phyloP scores from a whole-genome alignment of 2,113 vertebrate species.

The Anhinga rufa region DNA sequence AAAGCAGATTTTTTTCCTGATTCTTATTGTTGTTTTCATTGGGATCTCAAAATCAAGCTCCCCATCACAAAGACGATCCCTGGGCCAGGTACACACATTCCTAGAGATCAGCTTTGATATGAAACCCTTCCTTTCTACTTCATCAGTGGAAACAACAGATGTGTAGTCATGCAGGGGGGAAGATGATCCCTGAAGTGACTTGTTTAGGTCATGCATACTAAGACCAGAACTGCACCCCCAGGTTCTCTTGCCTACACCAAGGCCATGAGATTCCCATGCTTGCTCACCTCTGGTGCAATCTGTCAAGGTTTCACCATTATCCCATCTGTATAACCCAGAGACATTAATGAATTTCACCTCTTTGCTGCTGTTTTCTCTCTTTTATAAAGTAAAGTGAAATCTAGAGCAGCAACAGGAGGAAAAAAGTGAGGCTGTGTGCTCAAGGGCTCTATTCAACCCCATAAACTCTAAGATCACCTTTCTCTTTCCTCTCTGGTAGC shows the following conservation, averaged over 20 bases:
- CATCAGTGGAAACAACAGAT: neutral
- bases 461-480: conserved; percentile 4
- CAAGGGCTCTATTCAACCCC: neutral
- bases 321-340: neutral
- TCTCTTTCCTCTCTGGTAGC: neutral
- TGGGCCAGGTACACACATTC: neutral
- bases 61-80: neutral
- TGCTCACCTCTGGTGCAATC: neutral
- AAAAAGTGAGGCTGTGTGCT: neutral
- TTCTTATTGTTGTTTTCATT: neutral
- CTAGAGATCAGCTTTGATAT: neutral
- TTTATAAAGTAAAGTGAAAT: neutral
- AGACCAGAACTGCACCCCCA: neutral
- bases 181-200: neutral
- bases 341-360: neutral
- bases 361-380: neutral
- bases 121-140: neutral
- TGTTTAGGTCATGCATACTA: neutral
- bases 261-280: neutral
- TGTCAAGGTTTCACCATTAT: neutral
- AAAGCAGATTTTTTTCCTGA: neutral
- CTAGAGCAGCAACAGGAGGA: neutral
- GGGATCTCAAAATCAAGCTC: neutral
- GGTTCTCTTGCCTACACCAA: neutral
- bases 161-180: neutral